phyloP scores from a whole-genome alignment of 1,140 invertebrate genomes.

The Druon quercuslanigerum region DNA sequence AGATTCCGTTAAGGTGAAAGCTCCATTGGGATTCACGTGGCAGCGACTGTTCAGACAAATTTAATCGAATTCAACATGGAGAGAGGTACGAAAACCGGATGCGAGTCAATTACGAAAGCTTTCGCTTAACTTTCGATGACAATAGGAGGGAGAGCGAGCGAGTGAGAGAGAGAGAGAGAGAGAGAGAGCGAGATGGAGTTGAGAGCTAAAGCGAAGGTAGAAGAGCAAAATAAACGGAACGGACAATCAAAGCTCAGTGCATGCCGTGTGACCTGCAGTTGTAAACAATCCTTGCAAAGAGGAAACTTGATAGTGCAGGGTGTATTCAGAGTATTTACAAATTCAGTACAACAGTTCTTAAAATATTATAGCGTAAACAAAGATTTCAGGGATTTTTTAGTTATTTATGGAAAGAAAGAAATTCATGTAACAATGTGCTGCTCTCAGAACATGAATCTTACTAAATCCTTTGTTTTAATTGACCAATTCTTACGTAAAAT shows the following conservation, averaged over 20 bases:
- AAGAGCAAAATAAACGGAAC: slow-evolving; percentile 27
- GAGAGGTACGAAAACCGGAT: slow-evolving; percentile 5
- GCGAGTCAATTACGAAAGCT: slow-evolving; percentile 25
- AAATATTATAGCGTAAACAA: no score
- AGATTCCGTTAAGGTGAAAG: no score
- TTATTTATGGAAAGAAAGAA: no score
- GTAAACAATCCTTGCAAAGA: slow-evolving; percentile 3
- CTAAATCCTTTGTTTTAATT: no score
- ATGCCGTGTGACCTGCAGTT: not conserved
- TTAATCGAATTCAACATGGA: slow-evolving; percentile 16
- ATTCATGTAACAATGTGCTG: no score
- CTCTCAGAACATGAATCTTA: no score
- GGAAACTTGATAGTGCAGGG: not conserved
- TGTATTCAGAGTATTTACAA: not conserved
- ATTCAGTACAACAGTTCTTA: not conserved
- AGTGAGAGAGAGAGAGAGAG: not conserved
- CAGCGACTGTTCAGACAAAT: slow-evolving; percentile 19
- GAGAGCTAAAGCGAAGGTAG: not conserved
- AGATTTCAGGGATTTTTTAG: no score
- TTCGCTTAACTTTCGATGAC: slow-evolving; percentile 21
- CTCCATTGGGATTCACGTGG: slow-evolving; percentile 2
- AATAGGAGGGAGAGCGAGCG: not conserved
- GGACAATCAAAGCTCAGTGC: slow-evolving; percentile 12
- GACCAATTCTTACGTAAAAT: no score
- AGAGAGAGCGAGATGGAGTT: not conserved